Base-by-base conservation (phyloP, 2,113 vertebrate species). In the Grallaria varia region DNA sequence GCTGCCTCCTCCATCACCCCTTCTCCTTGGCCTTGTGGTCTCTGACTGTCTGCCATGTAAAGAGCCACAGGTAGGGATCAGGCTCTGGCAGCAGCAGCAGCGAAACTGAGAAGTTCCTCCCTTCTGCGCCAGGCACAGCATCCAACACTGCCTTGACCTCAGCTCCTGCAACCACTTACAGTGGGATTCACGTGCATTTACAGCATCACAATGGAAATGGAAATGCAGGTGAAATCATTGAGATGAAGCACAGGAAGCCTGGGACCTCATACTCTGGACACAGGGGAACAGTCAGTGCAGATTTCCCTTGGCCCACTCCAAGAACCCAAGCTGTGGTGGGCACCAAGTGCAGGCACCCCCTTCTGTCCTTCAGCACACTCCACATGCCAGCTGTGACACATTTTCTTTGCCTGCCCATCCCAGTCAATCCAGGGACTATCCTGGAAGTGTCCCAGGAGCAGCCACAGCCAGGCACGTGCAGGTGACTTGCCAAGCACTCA, bases 241-340 rank as follows among this genome's bases (percentile, higher is more conserved):
- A 81, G 30, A 55, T 74, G 45, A 82, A 24, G n/a, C 5, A 24
- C 8, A 49, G 56, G 75, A 59, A 84, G 21, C 14, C 33, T 28
- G 42, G 14, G 10, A 58, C 19, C 52, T 49, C 64, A 35, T 45
- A 27, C 30, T 77, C 8, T 2, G 9, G 77, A 55, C 28, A 47
- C 52, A 2, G 2, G 53, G 53, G 55, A 47, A 45, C 0, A 1
- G 23, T 25, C 73, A 59, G 47, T 3, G 20, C 14, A 17, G 27
- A 10, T 14, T 27, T 5, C 75, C 58, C 74, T 77, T 8, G 35
- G n/a, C 14, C 7, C 20, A 15, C 39, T 31, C 55, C 14, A 25
- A 14, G 37, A 62, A 50, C 3, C 78, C 2, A 8, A 55, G 60
- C 28, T 6, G 24, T 9, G 16, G 2, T 22, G 40, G 30, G 45